Evolutionary conservation across 2,888 invertebrate genomes (phyloP).

Genomic region (Osmoderma eremita): DNA sequence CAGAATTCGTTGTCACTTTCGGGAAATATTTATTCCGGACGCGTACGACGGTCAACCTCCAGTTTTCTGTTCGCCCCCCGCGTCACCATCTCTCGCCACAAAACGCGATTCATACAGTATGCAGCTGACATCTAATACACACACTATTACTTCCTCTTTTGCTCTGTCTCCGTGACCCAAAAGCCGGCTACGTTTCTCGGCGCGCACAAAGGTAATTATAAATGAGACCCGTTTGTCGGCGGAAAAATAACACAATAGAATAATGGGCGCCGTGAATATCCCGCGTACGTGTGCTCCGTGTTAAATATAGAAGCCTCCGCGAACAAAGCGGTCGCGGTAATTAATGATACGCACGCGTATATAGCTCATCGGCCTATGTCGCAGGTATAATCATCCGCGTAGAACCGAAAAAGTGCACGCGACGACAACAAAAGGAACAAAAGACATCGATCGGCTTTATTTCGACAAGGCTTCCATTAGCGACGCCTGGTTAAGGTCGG

Average conservation of each 20-base stretch:
- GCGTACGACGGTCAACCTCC: not conserved
- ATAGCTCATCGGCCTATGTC: not conserved
- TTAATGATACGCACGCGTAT: conserved; percentile 22
- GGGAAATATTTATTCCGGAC: conserved; percentile 18
- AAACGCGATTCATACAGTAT: not conserved
- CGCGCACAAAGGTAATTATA: conserved; percentile 27
- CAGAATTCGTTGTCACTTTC: not conserved
- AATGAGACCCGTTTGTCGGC: conserved; percentile 18
- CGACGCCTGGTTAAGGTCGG: conserved; percentile 1
- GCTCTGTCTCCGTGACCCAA: conserved; percentile 3
- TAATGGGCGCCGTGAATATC: conserved; percentile 15
- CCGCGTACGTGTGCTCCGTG: not conserved
- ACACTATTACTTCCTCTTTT: conserved; percentile 7
- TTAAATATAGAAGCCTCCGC: not conserved
- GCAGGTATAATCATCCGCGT: conserved; percentile 12
- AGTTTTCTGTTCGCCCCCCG: not conserved
- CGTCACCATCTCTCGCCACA: not conserved
- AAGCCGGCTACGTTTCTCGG: not conserved
- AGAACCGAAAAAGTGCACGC: conserved; percentile 21
- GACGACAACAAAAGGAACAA: conserved; percentile 26
- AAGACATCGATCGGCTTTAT: conserved; percentile 25
- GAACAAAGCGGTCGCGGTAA: conserved; percentile 27
- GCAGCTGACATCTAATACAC: not conserved
- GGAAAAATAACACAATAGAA: conserved; percentile 28
- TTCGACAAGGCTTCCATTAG: conserved; percentile 19